Base-by-base conservation (phyloP, 1,140 invertebrate genomes). In the Scaptomyza montana region DNA sequence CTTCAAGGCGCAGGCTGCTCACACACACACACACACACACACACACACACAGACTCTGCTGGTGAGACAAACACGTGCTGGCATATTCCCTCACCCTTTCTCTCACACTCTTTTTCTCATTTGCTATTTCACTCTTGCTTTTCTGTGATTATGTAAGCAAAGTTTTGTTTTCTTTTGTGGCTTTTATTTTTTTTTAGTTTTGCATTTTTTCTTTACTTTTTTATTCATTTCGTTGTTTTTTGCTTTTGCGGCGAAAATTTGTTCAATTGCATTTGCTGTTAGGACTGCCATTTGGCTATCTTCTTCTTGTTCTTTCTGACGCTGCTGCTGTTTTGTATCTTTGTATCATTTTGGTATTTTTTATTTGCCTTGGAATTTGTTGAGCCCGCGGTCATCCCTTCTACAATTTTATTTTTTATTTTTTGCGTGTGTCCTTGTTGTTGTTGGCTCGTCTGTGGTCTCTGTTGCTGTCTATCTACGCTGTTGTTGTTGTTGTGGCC, bases 71-170 rank as follows among this genome's bases (percentile, higher is more conserved):
- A 71, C 73, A 72, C 68, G 60, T 76, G 73, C 68, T 71, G 54
- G 5, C 10, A 9, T 45, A 30, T 56, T 61, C 19, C 30, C 55
- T 57, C 55, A 54, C 28, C 25, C 36, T 47, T 19, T 19, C 9
- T 28, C 49, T 43, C 59, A 43, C 33, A 1, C 7, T 36, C 7
- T 1, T 2, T 36, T 39, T 67, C 33, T 21, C 13, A 10, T 47
- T 28, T 21, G 51, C 28, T 12, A 54, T 28, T 62, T 68, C 54
- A 47, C 59, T 41, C 41, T 47, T 53, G 59, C 56, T 76, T 78
- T 65, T 70, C 67, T 70, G 61, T 84, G 84, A 87, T 87, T 87
- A 87, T 87, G 82, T 87, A 87, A 87, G 82, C 82, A 71, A 49
- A 21, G 43, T 41, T 12, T 69, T 78, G 80, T 51, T 41, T 33